A percentile compares a stretch with the other conserved stretches of the same genome.
phyloP scores from a whole-genome alignment of 2,113 vertebrate genomes.

The Nansenia antarctica region DNA sequence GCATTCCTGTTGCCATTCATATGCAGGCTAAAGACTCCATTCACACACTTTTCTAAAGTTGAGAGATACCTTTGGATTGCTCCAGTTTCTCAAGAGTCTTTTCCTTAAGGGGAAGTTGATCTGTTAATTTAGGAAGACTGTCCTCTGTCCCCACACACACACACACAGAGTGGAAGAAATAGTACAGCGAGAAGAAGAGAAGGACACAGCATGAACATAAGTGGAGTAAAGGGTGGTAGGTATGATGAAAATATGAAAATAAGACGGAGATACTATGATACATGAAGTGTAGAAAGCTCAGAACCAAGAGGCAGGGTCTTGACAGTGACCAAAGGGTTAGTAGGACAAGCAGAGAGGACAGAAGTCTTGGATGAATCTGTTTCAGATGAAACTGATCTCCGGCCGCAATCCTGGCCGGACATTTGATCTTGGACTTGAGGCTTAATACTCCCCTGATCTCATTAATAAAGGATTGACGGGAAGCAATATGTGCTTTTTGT shows the following conservation, averaged over 20 bases:
- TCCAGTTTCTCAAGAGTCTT: conserved; percentile 73
- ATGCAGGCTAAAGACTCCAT: not conserved
- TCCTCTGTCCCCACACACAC: conserved; percentile 72
- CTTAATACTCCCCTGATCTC: conserved; percentile 22
- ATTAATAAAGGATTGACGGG: conserved; percentile 26
- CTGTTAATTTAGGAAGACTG: conserved; percentile 75
- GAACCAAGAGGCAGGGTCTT: not conserved
- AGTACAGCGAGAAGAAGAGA: conserved; percentile 43
- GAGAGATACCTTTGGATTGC: conserved; percentile 73
- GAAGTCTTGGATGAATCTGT: not conserved
- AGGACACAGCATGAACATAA: not conserved
- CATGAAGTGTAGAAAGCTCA: not conserved
- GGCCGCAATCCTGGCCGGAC: not conserved
- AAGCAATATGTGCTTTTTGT: conserved; percentile 12
- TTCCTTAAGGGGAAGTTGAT: conserved; percentile 79
- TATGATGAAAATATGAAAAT: not conserved
- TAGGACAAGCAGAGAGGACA: not conserved
- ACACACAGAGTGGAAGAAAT: too few species aligned
- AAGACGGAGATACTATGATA: not conserved
- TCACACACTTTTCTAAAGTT: not conserved
- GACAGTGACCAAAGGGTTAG: not conserved
- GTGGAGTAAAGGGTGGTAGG: not conserved
- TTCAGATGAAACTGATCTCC: conserved; percentile 1
- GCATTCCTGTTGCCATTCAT: not conserved
- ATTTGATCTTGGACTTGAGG: conserved; percentile 12